phyloP scores from a whole-genome alignment of 2,113 vertebrate species.

The Xiphorhynchus elegans region DNA sequence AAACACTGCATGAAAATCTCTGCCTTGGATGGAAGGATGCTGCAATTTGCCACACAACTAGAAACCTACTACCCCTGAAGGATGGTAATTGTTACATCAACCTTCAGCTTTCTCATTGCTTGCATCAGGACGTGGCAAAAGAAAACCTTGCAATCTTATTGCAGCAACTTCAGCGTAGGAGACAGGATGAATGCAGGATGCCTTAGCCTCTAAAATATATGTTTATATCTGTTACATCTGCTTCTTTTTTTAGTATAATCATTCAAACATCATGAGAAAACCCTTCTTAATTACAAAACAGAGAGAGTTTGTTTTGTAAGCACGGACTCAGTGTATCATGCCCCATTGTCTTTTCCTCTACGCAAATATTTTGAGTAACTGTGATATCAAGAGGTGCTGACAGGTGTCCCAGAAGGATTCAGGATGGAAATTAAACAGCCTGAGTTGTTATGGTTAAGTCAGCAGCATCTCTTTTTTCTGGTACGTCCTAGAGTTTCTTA shows the following conservation, averaged over 20 bases:
- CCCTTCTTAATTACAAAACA: not conserved
- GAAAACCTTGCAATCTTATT: not conserved
- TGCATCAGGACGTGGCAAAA: not conserved
- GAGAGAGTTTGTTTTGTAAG: not conserved
- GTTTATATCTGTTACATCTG: not conserved
- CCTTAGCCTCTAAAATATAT: not conserved
- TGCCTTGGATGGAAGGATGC: not conserved
- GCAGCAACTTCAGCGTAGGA: not conserved
- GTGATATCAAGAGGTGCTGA: not conserved
- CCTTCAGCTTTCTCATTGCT: not conserved
- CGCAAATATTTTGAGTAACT: slow-evolving; percentile 2
- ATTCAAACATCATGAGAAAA: not conserved
- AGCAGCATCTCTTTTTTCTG: not conserved
- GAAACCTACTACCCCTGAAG: not conserved
- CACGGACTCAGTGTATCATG: not conserved
- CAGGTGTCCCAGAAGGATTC: not conserved
- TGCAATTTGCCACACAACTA: not conserved
- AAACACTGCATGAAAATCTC: not conserved
- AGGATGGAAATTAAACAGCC: not conserved
- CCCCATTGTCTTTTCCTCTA: not conserved
- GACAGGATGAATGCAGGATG: not conserved
- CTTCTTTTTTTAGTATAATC: not conserved
- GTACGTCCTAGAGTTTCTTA: not conserved
- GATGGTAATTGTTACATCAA: not conserved
- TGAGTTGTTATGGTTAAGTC: not conserved